These are phyloP conservation scores for Andrena marginata DNA, from an alignment of 2,888 invertebrate genomes.

Conservation along the genomic window DNA sequence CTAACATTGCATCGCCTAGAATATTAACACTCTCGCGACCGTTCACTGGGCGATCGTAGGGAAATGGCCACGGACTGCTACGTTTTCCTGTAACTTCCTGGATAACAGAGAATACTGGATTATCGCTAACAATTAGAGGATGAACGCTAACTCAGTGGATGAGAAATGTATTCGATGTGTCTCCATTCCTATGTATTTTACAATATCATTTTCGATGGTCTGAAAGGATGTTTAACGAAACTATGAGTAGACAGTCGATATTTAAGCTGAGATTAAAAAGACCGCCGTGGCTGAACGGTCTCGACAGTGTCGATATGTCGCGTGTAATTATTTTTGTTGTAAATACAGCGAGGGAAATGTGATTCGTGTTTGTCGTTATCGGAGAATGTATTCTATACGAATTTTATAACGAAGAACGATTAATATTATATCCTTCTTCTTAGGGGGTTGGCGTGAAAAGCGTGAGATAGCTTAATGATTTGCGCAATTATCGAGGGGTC, in stretches of 20 bases:
- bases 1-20: conserved; percentile 30
- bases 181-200: too few relatives aligned
- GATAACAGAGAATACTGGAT: too few relatives aligned
- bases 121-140: too few relatives aligned
- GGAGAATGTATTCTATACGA: conserved; percentile 42
- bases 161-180: too few relatives aligned
- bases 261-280: too few relatives aligned
- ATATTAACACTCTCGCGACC: conserved; percentile 39
- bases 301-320: conserved; percentile 20
- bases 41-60: background rate
- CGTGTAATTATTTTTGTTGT: conserved; percentile 51
- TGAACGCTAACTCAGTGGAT: too few relatives aligned
- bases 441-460: conserved; percentile 18
- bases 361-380: conserved; percentile 43
- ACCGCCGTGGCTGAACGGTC: conserved; percentile 9
- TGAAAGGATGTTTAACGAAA: too few relatives aligned
- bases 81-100: too few relatives aligned
- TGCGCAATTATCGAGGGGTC: background rate
- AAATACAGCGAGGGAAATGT: conserved; percentile 36
- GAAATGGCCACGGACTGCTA: background rate
- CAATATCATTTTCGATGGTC: too few relatives aligned
- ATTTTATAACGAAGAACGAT: conserved; percentile 45
- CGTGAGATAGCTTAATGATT: background rate
- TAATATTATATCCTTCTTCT: conserved; percentile 16
- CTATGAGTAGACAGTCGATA: too few relatives aligned